Evolutionary conservation across 2,888 invertebrate species (phyloP), one percentile per base, ranked within the genome.

Genomic region (Clitarchus hookeri): DNA sequence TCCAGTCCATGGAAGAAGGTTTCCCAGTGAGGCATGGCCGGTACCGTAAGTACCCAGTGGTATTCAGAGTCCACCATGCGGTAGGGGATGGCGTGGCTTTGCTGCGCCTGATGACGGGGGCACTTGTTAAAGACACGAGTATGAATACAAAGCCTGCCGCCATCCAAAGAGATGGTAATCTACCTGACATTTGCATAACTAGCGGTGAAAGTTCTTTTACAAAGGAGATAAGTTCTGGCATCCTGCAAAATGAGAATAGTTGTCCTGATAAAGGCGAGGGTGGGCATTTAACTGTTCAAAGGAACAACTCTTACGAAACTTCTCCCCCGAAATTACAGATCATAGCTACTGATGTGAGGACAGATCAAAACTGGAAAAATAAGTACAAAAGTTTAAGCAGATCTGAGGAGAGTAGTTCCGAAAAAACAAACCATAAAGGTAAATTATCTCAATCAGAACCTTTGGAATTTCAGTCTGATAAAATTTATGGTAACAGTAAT

Each of bases 31-130:
- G 80, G 83, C 88, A 79, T 87, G 89, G 27, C 85, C 88, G 87
- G 88, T 89, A 87, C 88, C 90, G 53, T 88, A 91, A 86, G 90
- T 91, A 90, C 82, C 93, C 93, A 1, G 90, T 94, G 54, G 89
- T 94, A 86, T 92, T 93, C 88, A 91, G 93, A 87, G 91, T 94
- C 85, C 93, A 94, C 89, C 94, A 94, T 90, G 91, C 93, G 9
- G 89, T 94, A 0, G 93, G 93, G 0, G 93, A 94, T 88, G 93
- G 94, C 0, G 91, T 92, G 0, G 92, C 93, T 8, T 89, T 94
- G 16, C 89, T 93, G 78, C 91, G 92, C 86, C 90, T 94, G 86
- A 89, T 94, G 23, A 90, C 93, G 87, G 91, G 92, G 88, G 90
- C 91, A 1, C 90, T 94, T 83, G 91, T 92, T 12, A 93, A 93